Conservation (phyloP, 1,140 invertebrate genomes). For the Drusus annulatus region DNA sequence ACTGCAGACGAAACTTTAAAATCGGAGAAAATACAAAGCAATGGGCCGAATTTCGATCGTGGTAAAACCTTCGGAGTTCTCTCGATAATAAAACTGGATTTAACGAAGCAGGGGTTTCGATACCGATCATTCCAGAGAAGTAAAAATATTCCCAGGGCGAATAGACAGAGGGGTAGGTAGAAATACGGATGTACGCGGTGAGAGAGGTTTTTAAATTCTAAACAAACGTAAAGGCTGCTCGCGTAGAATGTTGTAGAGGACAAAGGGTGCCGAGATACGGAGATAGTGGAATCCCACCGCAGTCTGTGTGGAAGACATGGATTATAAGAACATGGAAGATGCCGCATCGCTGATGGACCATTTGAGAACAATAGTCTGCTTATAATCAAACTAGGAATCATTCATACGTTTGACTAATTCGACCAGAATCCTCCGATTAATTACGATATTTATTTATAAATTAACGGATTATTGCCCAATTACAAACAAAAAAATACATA, state of each 20-base stretch:
- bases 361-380: too few relatives aligned
- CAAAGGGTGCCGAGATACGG: background rate
- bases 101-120: conserved; percentile 12
- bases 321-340: too few relatives aligned
- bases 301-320: background rate
- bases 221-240: background rate
- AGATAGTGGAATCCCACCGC: conserved; percentile 1
- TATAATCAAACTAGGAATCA: too few relatives aligned
- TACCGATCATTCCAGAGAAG: background rate
- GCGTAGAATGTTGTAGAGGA: background rate
- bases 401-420: too few relatives aligned
- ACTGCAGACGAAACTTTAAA: background rate
- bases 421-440: too few relatives aligned
- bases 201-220: conserved; percentile 23
- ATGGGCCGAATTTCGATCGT: conserved; percentile 8
- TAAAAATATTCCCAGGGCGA: conserved; percentile 6
- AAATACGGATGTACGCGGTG: too few relatives aligned
- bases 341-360: too few relatives aligned
- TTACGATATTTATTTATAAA: too few relatives aligned
- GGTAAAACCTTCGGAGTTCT: background rate
- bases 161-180: background rate
- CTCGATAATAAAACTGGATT: conserved; percentile 7
- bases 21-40: background rate
- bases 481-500: too few relatives aligned
- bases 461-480: too few relatives aligned